Percentiles rank a stretch among this genome's conserved stretches.
phyloP scores from a whole-genome alignment of 1,140 invertebrate species.

The Lysiphlebus fabarum region DNA sequence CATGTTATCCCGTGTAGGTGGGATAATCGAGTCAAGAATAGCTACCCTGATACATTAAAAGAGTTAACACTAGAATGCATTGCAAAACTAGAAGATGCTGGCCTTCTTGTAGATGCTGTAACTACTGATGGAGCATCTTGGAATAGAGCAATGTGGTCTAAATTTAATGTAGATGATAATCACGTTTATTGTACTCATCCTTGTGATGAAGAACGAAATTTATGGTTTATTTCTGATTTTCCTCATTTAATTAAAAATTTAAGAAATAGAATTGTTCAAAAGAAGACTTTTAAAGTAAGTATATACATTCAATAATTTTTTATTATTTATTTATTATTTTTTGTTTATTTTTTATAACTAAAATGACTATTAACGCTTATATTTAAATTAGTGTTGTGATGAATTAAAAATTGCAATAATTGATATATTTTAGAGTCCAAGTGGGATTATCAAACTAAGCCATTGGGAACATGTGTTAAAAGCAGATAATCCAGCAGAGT shows the following conservation, averaged over 20 bases:
- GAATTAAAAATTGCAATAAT: neutral
- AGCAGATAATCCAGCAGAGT: neutral
- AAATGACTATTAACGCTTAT: too few species aligned
- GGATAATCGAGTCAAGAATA: too few species aligned
- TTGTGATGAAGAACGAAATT: neutral
- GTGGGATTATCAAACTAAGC: neutral
- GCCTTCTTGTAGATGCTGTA: constrained; percentile 9
- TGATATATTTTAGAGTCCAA: neutral
- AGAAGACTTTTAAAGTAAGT: neutral
- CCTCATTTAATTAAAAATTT: constrained; percentile 9
- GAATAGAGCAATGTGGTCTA: constrained; percentile 12
- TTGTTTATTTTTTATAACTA: too few species aligned
- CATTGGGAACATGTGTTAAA: neutral
- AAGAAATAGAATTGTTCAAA: neutral
- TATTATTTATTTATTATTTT: too few species aligned
- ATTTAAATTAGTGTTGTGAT: neutral
- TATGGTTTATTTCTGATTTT: constrained; percentile 1
- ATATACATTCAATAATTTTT: too few species aligned
- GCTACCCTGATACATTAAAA: too few species aligned
- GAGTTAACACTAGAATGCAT: constrained; percentile 8
- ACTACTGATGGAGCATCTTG: constrained; percentile 13
- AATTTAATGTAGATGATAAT: neutral
- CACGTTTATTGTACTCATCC: neutral
- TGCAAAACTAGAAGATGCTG: neutral
- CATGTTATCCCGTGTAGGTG: too few species aligned